Percentiles rank a stretch among this genome's conserved stretches.
These are phyloP conservation scores for Hippocampus zosterae DNA, from an alignment of 2,113 vertebrate genomes.

Conservation along the genomic window DNA sequence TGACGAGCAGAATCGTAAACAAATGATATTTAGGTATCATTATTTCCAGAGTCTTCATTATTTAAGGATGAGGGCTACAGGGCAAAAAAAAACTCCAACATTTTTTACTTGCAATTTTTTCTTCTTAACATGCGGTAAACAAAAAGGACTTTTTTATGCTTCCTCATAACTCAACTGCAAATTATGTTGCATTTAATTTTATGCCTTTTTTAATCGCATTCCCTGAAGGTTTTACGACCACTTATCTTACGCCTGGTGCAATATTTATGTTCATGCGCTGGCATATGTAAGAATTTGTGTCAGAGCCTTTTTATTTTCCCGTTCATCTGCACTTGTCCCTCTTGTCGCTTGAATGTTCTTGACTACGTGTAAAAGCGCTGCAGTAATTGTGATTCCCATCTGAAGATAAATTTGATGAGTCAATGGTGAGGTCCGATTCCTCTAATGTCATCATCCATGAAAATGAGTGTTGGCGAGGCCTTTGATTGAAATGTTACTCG, in stretches of 20 bases:
- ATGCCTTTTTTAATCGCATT: neutral
- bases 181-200: neutral
- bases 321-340: neutral
- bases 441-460: neutral
- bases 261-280: neutral
- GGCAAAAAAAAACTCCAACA: neutral
- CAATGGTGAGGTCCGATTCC: neutral
- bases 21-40: slow-evolving; percentile 9
- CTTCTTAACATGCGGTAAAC: neutral
- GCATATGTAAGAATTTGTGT: neutral
- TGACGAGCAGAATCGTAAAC: neutral
- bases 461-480: neutral
- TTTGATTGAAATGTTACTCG: slow-evolving; percentile 9
- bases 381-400: neutral
- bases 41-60: neutral
- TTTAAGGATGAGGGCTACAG: neutral
- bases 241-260: neutral
- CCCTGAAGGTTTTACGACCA: neutral
- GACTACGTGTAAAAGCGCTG: too few species aligned
- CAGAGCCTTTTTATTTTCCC: neutral
- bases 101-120: neutral
- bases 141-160: neutral
- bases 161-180: neutral
- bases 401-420: neutral
- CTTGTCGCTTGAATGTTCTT: neutral